Conservation (phyloP, 1,140 invertebrate species). For the Agrypnia vestita region DNA sequence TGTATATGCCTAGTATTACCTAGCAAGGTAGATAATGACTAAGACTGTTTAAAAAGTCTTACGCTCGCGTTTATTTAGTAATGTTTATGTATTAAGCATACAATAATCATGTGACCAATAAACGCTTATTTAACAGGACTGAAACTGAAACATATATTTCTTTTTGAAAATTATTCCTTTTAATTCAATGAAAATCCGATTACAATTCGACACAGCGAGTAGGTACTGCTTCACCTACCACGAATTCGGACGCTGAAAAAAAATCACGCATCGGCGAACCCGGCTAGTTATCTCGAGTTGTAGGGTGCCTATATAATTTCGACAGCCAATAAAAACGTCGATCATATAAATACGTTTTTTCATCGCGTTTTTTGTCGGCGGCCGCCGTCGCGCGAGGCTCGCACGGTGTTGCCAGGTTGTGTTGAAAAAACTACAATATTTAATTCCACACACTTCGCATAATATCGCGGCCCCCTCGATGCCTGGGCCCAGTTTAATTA, state of each 20-base stretch:
- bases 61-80: no score
- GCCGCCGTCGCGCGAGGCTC: background rate
- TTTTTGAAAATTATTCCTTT: no score
- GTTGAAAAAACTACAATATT: slow-evolving; percentile 15
- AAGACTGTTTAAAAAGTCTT: no score
- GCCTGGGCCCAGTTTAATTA: slow-evolving; percentile 17
- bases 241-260: slow-evolving; percentile 8
- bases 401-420: slow-evolving; percentile 28
- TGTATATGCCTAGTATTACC: no score
- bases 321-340: slow-evolving; percentile 31
- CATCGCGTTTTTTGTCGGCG: background rate
- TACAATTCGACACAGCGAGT: background rate
- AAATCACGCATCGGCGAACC: slow-evolving; percentile 12
- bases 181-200: background rate
- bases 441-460: slow-evolving; percentile 23
- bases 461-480: slow-evolving; percentile 2
- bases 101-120: no score
- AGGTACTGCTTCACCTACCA: background rate
- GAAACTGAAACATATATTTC: no score
- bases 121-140: no score
- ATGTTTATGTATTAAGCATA: no score
- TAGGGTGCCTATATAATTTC: slow-evolving; percentile 2
- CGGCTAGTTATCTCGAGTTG: slow-evolving; percentile 26
- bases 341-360: slow-evolving; percentile 33
- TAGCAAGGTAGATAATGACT: no score